Conservation (phyloP, 2,888 invertebrate species). For the Agrotis segetum region DNA sequence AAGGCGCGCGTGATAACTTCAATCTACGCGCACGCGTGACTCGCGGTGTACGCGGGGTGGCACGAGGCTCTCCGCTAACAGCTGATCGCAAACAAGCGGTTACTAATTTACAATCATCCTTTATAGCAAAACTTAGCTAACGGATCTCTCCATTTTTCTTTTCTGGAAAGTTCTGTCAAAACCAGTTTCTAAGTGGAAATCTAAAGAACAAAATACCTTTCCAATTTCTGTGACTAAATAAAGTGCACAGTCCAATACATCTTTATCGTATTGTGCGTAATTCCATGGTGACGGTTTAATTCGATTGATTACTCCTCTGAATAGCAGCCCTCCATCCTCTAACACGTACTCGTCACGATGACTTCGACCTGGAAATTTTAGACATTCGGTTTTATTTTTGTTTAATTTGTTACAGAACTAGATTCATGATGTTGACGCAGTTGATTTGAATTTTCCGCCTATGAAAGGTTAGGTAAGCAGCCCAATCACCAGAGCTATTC, state of each 20-base stretch:
- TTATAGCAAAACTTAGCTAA: slow-evolving; percentile 18
- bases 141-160: slow-evolving; percentile 33
- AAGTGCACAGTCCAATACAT: slow-evolving; percentile 95
- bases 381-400: slow-evolving; percentile 11
- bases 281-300: slow-evolving; percentile 97
- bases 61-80: too few species aligned
- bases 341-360: slow-evolving; percentile 96
- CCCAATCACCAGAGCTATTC: background rate
- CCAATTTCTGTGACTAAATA: slow-evolving; percentile 94
- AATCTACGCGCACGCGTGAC: too few species aligned
- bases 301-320: slow-evolving; percentile 96
- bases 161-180: slow-evolving; percentile 35
- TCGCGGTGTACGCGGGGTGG: too few species aligned
- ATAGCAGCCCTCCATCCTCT: slow-evolving; percentile 97
- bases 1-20: too few species aligned
- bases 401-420: background rate
- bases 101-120: too few species aligned
- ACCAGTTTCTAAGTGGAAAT: slow-evolving; percentile 45
- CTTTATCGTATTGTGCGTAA: slow-evolving; percentile 96
- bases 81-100: too few species aligned
- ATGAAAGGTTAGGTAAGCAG: background rate
- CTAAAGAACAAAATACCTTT: slow-evolving; percentile 83
- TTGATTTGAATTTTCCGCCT: slow-evolving; percentile 1
- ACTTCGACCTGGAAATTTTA: slow-evolving; percentile 88
- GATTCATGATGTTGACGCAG: background rate